phyloP scores from a whole-genome alignment of 2,797 vertebrate genomes.

The Acanthopagrus latus region DNA sequence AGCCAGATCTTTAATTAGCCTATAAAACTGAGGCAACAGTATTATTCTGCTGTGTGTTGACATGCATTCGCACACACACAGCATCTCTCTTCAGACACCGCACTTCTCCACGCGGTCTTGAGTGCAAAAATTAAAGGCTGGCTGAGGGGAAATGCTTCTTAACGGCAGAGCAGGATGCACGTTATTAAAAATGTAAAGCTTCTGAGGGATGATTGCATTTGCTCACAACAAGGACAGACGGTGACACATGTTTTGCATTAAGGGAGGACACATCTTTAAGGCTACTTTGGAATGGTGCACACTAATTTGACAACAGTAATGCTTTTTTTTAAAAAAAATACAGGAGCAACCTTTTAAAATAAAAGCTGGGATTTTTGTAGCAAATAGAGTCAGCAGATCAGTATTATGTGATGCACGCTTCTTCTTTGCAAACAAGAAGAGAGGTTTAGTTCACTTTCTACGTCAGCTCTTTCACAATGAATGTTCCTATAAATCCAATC shows the following conservation, averaged over 20 bases:
- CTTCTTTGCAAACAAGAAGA: background rate
- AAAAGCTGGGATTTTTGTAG: slow-evolving; percentile 1
- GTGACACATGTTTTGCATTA: slow-evolving; percentile 58
- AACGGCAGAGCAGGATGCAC: slow-evolving; percentile 46
- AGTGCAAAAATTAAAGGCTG: slow-evolving; percentile 3
- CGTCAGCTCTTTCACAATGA: slow-evolving; percentile 5
- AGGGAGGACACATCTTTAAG: slow-evolving; percentile 4
- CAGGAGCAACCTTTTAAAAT: background rate
- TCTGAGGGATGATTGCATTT: slow-evolving; percentile 55
- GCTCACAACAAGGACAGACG: slow-evolving; percentile 32
- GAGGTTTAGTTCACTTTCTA: slow-evolving; percentile 21
- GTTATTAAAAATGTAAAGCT: slow-evolving; percentile 71
- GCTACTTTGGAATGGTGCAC: slow-evolving; percentile 34
- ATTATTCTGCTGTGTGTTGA: background rate
- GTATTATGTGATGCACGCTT: slow-evolving; percentile 19
- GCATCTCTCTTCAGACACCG: slow-evolving; percentile 11
- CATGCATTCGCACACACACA: background rate
- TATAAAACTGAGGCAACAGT: slow-evolving; percentile 9
- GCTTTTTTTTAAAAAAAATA: slow-evolving; percentile 23
- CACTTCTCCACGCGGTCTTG: background rate
- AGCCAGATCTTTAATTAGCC: slow-evolving; percentile 23
- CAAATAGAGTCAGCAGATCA: slow-evolving; percentile 26
- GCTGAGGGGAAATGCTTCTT: slow-evolving; percentile 13
- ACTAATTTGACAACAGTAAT: background rate
- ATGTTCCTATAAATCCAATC: background rate